Conservation (phyloP, 2,888 invertebrate species). For the Stratiomys singularior region DNA sequence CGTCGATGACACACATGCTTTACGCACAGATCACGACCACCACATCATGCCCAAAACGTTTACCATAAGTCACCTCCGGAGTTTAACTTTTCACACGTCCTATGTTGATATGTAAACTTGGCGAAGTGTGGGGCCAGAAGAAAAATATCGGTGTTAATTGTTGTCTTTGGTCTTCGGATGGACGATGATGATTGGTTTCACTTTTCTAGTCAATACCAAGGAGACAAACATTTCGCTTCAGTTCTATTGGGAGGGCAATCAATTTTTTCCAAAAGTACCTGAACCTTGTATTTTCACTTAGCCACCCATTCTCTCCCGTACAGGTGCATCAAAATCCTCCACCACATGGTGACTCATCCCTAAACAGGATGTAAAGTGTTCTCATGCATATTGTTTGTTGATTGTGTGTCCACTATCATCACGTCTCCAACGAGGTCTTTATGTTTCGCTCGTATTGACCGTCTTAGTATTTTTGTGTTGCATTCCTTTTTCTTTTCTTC, state of each 20-base stretch:
- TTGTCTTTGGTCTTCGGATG: too few species aligned
- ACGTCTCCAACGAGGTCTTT: background rate
- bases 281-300: too few species aligned
- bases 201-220: too few species aligned
- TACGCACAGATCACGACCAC: background rate
- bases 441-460: background rate
- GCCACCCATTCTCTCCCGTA: background rate
- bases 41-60: constrained; percentile 12
- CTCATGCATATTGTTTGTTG: constrained; percentile 33
- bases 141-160: too few species aligned
- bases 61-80: constrained; percentile 17
- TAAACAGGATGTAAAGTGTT: constrained; percentile 36
- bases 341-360: constrained; percentile 12
- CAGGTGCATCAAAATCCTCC: background rate
- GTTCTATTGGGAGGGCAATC: too few species aligned
- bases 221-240: too few species aligned
- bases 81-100: background rate
- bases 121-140: background rate
- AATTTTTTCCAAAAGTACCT: too few species aligned
- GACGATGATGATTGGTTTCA: too few species aligned
- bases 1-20: background rate
- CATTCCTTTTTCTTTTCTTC: constrained; percentile 6
- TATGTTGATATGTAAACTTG: background rate
- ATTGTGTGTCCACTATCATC: constrained; percentile 20
- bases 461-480: background rate